These are phyloP conservation scores for Myotis lucifugus DNA, from an alignment of 2,113 vertebrate species.

Conservation along the genomic window DNA sequence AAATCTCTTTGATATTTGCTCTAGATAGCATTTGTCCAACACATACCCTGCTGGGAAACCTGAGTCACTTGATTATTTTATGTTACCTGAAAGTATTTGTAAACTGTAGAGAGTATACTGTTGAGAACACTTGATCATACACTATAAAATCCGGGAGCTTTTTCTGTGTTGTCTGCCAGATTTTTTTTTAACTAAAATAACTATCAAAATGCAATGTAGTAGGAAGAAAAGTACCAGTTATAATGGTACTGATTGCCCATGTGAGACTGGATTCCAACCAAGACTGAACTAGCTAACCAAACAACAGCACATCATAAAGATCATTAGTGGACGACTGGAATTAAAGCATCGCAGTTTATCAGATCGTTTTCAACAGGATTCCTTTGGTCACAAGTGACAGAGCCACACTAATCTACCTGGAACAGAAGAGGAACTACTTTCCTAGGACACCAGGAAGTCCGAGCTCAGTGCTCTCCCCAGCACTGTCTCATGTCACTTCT, in stretches of 20 bases:
- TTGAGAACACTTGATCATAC: not conserved
- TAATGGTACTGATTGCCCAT: not conserved
- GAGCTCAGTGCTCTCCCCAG: not conserved
- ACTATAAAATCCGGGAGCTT: not conserved
- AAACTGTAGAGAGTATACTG: not conserved
- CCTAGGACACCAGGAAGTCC: not conserved
- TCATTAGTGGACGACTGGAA: not conserved
- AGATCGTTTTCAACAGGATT: not conserved
- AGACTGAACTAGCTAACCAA: conserved; percentile 19
- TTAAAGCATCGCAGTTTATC: not conserved
- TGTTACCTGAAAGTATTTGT: conserved; percentile 38
- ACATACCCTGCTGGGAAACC: not conserved
- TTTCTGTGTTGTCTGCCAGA: not conserved
- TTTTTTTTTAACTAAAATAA: conserved; percentile 27
- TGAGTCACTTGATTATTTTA: not conserved
- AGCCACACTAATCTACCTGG: not conserved
- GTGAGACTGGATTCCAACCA: conserved; percentile 8
- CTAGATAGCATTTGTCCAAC: not conserved
- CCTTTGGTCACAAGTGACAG: not conserved
- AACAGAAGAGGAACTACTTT: not conserved
- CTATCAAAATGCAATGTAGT: conserved; percentile 31
- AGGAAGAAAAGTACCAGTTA: conserved; percentile 10
- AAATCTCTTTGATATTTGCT: conserved; percentile 35
- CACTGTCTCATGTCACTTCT: not conserved
- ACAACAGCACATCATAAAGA: not conserved